These are phyloP conservation scores for Vicugna pacos DNA, from an alignment of 2,113 vertebrate species.

Conservation along the genomic window DNA sequence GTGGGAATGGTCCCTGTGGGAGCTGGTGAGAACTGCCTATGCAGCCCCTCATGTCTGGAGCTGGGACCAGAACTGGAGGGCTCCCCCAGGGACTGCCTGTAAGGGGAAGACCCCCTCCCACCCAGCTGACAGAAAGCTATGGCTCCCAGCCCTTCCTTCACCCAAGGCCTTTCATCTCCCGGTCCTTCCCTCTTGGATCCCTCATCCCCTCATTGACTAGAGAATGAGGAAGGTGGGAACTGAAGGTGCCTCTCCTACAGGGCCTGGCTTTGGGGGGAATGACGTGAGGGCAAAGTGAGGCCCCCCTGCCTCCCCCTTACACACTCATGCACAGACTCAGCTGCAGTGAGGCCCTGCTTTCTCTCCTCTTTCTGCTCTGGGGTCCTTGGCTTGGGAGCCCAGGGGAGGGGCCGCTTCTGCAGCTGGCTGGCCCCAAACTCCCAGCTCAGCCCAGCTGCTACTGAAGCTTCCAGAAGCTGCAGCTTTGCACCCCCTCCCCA, in stretches of 20 bases:
- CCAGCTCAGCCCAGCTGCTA: conserved; percentile 78
- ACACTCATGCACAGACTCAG: not conserved
- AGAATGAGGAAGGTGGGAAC: conserved; percentile 37
- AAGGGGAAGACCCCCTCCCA: not conserved
- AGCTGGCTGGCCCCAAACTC: conserved; percentile 79
- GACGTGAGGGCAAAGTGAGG: not conserved
- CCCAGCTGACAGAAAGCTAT: conserved; percentile 70
- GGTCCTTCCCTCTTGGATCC: not conserved
- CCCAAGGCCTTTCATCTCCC: conserved; percentile 1
- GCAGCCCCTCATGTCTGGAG: conserved; percentile 46
- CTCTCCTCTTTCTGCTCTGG: conserved; percentile 62
- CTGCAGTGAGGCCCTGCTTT: conserved; percentile 41
- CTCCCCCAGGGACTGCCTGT: conserved; percentile 68
- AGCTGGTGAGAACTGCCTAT: conserved; percentile 13
- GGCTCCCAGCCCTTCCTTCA: conserved; percentile 54
- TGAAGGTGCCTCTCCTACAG: not conserved
- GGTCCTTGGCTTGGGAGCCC: conserved; percentile 78
- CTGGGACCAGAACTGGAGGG: conserved; percentile 48
- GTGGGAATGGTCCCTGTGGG: not conserved
- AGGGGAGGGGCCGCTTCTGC: conserved; percentile 73
- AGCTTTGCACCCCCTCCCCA: conserved; percentile 10
- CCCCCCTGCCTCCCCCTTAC: not conserved
- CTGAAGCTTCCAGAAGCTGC: conserved; percentile 80
- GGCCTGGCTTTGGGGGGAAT: not conserved
- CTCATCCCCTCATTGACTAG: not conserved